Evolutionary conservation across 2,888 invertebrate species (phyloP).

Genomic region (Diaphora mendica): DNA sequence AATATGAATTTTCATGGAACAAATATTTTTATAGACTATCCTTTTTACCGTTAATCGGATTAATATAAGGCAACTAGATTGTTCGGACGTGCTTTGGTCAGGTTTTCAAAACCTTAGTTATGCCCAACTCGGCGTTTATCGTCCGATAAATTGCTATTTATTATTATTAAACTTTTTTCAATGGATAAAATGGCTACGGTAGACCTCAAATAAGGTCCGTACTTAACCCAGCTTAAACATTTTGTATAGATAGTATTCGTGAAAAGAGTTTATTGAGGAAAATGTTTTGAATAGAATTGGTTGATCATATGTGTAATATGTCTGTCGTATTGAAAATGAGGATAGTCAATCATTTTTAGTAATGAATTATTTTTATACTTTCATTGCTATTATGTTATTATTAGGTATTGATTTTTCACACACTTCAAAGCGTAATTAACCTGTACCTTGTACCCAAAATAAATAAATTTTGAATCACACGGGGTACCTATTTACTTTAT

Average conservation of each 20-base stretch:
- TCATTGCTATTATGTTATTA: background rate
- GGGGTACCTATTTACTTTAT: too few relatives aligned
- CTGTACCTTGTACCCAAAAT: background rate
- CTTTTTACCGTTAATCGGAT: slow-evolving; percentile 46
- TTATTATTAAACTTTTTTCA: slow-evolving; percentile 62
- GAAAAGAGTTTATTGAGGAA: slow-evolving; percentile 43
- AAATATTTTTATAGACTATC: slow-evolving; percentile 44
- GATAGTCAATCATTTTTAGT: background rate
- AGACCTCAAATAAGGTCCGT: slow-evolving; percentile 57
- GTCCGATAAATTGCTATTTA: slow-evolving; percentile 66
- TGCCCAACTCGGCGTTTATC: slow-evolving; percentile 48
- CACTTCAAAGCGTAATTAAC: background rate
- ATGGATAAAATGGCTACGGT: slow-evolving; percentile 45
- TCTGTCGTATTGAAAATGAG: background rate
- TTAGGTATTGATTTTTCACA: background rate
- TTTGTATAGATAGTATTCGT: slow-evolving; percentile 52
- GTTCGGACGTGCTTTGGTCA: slow-evolving; percentile 49
- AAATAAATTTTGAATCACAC: background rate
- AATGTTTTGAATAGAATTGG: slow-evolving; percentile 32
- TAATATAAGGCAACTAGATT: slow-evolving; percentile 53
- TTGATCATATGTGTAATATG: slow-evolving; percentile 15
- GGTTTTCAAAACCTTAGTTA: slow-evolving; percentile 46
- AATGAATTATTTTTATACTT: background rate
- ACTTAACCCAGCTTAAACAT: slow-evolving; percentile 60
- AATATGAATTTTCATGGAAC: slow-evolving; percentile 33